Conservation (phyloP, 2,888 invertebrate species). For the Neocrepidodera transversa region DNA sequence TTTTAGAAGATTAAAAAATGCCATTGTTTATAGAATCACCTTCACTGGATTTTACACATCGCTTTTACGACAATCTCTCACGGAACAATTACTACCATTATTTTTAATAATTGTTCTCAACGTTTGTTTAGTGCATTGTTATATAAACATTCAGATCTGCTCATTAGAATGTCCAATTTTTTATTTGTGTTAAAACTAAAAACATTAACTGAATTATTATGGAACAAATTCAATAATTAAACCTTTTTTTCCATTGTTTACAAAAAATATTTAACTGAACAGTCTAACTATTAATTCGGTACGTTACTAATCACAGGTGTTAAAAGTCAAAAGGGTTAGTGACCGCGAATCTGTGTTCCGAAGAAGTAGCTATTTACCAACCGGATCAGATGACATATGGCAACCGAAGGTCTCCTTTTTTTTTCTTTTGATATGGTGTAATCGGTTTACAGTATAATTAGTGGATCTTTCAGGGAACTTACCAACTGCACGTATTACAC, state of each 20-base stretch:
- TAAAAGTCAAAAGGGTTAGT: slow-evolving; percentile 39
- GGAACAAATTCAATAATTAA: no score
- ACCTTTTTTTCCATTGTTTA: not conserved
- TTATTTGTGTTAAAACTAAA: not conserved
- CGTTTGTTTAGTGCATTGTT: slow-evolving; percentile 1
- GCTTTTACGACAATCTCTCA: slow-evolving; percentile 31
- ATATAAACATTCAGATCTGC: not conserved
- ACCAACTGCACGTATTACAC: not conserved
- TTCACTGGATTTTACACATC: slow-evolving; percentile 31
- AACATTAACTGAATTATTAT: no score
- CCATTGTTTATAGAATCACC: slow-evolving; percentile 34
- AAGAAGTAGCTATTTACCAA: slow-evolving; percentile 27
- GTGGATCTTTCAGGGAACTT: slow-evolving; percentile 3
- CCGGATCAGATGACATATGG: slow-evolving; percentile 41
- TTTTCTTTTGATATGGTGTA: slow-evolving; percentile 33
- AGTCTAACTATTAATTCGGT: not conserved
- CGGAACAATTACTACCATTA: slow-evolving; percentile 10
- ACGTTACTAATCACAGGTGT: slow-evolving; percentile 13
- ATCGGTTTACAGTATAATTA: slow-evolving; percentile 39
- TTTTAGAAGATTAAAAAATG: slow-evolving; percentile 18
- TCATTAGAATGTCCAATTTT: not conserved
- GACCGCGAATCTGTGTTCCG: slow-evolving; percentile 35
- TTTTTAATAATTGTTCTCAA: slow-evolving; percentile 5
- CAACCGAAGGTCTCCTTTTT: slow-evolving; percentile 37
- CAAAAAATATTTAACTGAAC: not conserved